Evolutionary conservation across 2,888 invertebrate genomes (phyloP).

Genomic region (Timandra comae): DNA sequence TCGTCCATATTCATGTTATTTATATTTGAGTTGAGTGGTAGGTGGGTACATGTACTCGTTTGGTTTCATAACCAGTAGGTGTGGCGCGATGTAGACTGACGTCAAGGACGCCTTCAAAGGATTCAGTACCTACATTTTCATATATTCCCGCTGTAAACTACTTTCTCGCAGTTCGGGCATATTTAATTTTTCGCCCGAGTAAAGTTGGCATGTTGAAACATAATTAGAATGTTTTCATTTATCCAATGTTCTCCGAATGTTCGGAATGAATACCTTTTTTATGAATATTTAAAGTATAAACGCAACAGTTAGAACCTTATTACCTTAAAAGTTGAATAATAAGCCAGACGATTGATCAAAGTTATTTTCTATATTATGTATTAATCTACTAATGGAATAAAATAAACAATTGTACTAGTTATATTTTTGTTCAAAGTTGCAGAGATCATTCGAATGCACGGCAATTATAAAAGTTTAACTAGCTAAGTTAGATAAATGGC

Average conservation of each 20-base stretch:
- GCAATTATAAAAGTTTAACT: constrained; percentile 33
- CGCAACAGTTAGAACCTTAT: constrained; percentile 1
- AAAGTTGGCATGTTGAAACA: constrained; percentile 16
- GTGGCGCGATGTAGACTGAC: constrained; percentile 6
- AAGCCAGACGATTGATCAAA: too few relatives aligned
- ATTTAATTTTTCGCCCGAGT: constrained; percentile 20
- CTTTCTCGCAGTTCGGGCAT: constrained; percentile 8
- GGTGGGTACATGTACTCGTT: too few relatives aligned
- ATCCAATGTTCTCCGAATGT: not conserved
- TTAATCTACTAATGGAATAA: too few relatives aligned
- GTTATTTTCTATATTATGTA: too few relatives aligned
- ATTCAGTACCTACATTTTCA: constrained; percentile 10
- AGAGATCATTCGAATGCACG: constrained; percentile 19
- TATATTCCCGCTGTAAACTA: constrained; percentile 12
- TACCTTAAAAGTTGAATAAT: constrained; percentile 8
- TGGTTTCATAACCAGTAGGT: constrained; percentile 8
- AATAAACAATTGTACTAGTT: too few relatives aligned
- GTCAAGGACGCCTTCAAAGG: constrained; percentile 21
- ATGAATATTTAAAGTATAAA: too few relatives aligned
- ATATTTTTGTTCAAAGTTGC: too few relatives aligned
- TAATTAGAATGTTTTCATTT: constrained; percentile 7
- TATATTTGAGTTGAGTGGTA: constrained; percentile 13
- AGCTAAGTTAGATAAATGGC: constrained; percentile 27
- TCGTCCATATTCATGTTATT: constrained; percentile 11
- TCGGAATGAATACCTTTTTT: too few relatives aligned